Percentiles rank a stretch among this genome's conserved stretches.
Evolutionary conservation across 2,797 vertebrate species (phyloP).

Genomic region (Linurgus olivaceus): DNA sequence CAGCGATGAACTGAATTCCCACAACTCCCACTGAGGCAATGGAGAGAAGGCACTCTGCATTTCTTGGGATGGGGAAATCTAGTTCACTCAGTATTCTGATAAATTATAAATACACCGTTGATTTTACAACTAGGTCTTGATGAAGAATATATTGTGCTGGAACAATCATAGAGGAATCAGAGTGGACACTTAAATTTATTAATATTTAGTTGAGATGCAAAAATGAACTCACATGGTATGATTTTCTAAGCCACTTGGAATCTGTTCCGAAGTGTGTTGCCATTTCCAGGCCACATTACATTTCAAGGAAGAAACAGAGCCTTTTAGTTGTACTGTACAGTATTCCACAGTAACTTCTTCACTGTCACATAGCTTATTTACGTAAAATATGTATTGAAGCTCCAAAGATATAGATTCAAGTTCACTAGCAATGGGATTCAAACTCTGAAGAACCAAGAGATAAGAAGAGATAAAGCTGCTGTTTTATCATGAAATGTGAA

Average conservation of each 20-base stretch:
- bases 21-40: slow-evolving; percentile 7
- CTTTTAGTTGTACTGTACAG: not conserved
- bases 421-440: not conserved
- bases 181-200: slow-evolving; percentile 2
- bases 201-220: not conserved
- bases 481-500: not conserved
- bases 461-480: not conserved
- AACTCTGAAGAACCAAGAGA: not conserved
- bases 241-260: not conserved
- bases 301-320: not conserved
- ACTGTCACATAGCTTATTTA: not conserved
- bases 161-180: not conserved
- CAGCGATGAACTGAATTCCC: not conserved
- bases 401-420: not conserved
- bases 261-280: not conserved
- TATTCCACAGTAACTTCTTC: not conserved
- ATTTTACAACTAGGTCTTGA: slow-evolving; percentile 11
- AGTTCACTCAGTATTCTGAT: slow-evolving; percentile 24
- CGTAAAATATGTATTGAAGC: not conserved
- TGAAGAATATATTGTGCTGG: not conserved
- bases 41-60: not conserved
- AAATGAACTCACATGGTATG: not conserved
- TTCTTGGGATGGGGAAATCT: slow-evolving; percentile 26
- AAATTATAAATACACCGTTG: slow-evolving; percentile 49
- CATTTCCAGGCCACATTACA: not conserved